Base-by-base conservation (phyloP, 2,888 invertebrate species). In the Lepetodrilus schrolli region DNA sequence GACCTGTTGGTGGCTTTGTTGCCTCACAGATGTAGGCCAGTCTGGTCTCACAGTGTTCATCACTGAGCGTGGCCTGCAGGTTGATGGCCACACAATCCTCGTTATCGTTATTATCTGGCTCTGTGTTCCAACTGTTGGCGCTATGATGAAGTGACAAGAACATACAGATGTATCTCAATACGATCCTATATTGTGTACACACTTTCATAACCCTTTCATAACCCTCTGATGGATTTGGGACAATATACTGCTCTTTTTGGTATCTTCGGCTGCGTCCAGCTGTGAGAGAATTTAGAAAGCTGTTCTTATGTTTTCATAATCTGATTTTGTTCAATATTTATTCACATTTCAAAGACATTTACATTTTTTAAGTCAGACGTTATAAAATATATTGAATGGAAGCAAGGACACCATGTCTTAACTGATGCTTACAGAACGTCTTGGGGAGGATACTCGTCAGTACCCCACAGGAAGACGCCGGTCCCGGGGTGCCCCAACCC, bases 71-170 rank as follows among this genome's bases (percentile, higher is more conserved):
- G 10, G 79, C 83, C 68, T 79, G 79, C 10, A 75, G 74, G 65
- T 81, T 82, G 10, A 84, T 48, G 8, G 83, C 83, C 5, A 75
- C 81, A 76, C 84, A 84, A 51, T 83, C 80, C 72, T 84, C 83
- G 66, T 82, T 80, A 2, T 70, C 69, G 10, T 72, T 73, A 73
- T 84, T 83, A 65, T 84, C 84, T 1, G 85, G 85, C 38, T 83
- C 82, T 7, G 49, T 13, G 36, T 81, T 81, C 84, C 84, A 84
- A 4, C 2, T 2, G 3, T 43, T 5, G n/a, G 2, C 13, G 43
- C 10, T 43, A 3, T 43, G 43, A 5, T 43, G 43, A n/a, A 43
- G n/a, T 43, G 43, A 4, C 43, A 13, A 2, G 13, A 3, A 4
- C 17, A 17, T n/a, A 43, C 17, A 43, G 0, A 43, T 10, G 10